These are phyloP conservation scores for Volucella inanis DNA, from an alignment of 2,888 invertebrate genomes.

Conservation along the genomic window DNA sequence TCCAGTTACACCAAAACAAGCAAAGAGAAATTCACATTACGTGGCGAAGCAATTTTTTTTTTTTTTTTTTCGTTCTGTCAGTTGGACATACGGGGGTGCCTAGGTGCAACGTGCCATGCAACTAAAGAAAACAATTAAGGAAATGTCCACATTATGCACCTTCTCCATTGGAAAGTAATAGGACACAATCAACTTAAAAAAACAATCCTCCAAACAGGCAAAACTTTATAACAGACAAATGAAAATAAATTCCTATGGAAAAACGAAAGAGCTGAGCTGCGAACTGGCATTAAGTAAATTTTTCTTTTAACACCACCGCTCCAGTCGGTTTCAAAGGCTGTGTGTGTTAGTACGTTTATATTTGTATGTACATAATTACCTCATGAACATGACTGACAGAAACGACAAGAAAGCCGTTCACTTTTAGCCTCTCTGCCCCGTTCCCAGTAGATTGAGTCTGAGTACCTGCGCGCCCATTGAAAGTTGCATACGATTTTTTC, in stretches of 20 bases:
- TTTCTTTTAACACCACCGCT: neutral
- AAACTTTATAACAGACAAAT: conserved; percentile 14
- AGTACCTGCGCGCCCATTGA: conserved; percentile 47
- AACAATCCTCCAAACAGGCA: conserved; percentile 20
- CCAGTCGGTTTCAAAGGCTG: neutral
- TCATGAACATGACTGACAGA: conserved; percentile 58
- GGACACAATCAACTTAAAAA: conserved; percentile 48
- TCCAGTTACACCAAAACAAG: neutral
- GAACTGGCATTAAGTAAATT: conserved; percentile 39
- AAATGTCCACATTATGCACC: conserved; percentile 26
- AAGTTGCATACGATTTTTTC: conserved; percentile 42
- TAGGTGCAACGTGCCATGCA: neutral
- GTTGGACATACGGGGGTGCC: conserved; percentile 3
- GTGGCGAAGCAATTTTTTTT: neutral
- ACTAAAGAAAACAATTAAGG: conserved; percentile 22
- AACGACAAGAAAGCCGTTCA: conserved; percentile 69
- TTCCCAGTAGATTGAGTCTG: conserved; percentile 10
- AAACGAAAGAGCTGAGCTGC: conserved; percentile 62
- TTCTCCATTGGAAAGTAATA: conserved; percentile 39
- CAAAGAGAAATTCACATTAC: conserved; percentile 19
- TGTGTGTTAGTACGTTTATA: neutral
- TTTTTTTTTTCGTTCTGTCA: neutral
- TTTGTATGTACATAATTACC: conserved; percentile 42
- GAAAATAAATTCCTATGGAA: neutral
- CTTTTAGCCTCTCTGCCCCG: conserved; percentile 23